A percentile compares a stretch with the other conserved stretches of the same genome.
phyloP scores from a whole-genome alignment of 1,140 invertebrate species.

The Colletes latitarsis region DNA sequence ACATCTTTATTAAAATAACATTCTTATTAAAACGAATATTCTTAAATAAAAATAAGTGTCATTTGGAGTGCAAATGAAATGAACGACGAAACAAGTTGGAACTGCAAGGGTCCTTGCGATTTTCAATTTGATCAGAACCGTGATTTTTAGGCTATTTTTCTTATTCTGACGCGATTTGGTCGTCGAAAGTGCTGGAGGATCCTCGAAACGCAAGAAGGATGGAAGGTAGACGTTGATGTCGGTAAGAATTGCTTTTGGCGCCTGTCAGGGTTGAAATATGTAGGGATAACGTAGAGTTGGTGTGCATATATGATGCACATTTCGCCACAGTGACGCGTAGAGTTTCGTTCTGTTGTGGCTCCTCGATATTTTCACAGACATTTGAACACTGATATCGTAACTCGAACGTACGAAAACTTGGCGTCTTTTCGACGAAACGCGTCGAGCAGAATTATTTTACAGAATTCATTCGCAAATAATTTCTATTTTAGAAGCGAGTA shows the following conservation, averaged over 20 bases:
- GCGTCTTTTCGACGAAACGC: not conserved
- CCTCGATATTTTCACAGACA: not conserved
- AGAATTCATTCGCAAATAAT: not conserved
- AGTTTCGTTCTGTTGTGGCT: not conserved
- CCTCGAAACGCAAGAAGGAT: slow-evolving; percentile 24
- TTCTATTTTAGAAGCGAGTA: not conserved
- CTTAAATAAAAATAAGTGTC: too few relatives aligned
- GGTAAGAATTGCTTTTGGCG: slow-evolving; percentile 54
- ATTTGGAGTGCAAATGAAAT: too few relatives aligned
- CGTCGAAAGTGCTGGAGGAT: not conserved
- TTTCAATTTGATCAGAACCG: too few relatives aligned
- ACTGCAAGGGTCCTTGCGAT: too few relatives aligned
- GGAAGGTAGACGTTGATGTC: slow-evolving; percentile 45
- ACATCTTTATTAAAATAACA: too few relatives aligned
- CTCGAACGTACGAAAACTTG: too few relatives aligned
- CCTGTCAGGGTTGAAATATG: slow-evolving; percentile 7
- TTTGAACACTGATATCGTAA: slow-evolving; percentile 2
- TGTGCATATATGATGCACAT: slow-evolving; percentile 15
- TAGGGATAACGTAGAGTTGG: slow-evolving; percentile 17
- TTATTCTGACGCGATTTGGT: too few relatives aligned
- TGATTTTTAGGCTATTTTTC: too few relatives aligned
- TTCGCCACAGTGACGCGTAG: not conserved
- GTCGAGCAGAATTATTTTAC: not conserved
- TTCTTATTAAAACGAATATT: too few relatives aligned
- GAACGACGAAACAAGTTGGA: too few relatives aligned